Percentiles rank a stretch among this genome's conserved stretches.
These are phyloP conservation scores for Merodon equestris DNA, from an alignment of 2,888 invertebrate species.

Conservation along the genomic window DNA sequence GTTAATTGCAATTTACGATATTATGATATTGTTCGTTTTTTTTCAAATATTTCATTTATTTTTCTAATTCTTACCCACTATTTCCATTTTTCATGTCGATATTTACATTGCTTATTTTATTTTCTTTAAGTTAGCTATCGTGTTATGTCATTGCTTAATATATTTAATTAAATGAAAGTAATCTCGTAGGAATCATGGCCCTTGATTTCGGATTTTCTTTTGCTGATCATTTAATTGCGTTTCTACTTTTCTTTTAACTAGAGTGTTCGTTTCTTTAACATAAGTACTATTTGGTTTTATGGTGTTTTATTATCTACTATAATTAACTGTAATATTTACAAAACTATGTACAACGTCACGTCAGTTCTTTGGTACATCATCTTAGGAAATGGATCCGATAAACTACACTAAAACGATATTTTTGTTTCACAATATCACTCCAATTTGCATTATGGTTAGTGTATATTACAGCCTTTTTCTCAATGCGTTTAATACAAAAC, in stretches of 20 bases:
- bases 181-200: constrained; percentile 57
- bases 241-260: constrained; percentile 39
- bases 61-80: constrained; percentile 20
- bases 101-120: not conserved
- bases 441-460: constrained; percentile 50
- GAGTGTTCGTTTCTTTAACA: constrained; percentile 40
- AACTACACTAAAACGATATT: not conserved
- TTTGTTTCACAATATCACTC: constrained; percentile 61
- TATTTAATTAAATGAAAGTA: not conserved
- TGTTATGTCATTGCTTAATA: not conserved
- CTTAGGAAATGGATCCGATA: constrained; percentile 43
- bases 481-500: constrained; percentile 41
- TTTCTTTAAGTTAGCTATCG: not conserved
- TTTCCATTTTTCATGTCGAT: too few relatives aligned
- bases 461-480: constrained; percentile 69
- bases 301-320: constrained; percentile 5
- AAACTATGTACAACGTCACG: constrained; percentile 47
- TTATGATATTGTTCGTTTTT: not conserved
- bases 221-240: constrained; percentile 24
- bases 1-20: not conserved
- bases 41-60: not conserved
- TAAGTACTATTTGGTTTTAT: constrained; percentile 26
- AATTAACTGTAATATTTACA: constrained; percentile 17
- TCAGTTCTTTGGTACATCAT: constrained; percentile 8
- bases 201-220: constrained; percentile 15